These are phyloP conservation scores for Rhynchomys soricoides DNA, from an alignment of 2,113 vertebrate species.

Conservation along the genomic window DNA sequence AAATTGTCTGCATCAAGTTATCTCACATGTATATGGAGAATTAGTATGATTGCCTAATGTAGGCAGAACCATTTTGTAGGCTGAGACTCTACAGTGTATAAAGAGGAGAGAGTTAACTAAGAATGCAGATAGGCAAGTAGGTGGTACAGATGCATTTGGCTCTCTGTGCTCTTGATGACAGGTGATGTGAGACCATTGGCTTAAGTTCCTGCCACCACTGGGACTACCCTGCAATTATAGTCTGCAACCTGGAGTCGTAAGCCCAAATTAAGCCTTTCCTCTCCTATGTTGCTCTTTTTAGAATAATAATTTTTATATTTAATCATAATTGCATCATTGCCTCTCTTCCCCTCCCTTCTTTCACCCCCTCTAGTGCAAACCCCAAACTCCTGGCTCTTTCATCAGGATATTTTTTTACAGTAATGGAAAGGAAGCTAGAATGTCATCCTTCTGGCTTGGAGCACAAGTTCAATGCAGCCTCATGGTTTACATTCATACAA, in stretches of 20 bases:
- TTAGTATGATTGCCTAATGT: not conserved
- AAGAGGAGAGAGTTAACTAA: too few species aligned
- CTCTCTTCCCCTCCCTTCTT: not conserved
- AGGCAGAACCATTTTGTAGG: not conserved
- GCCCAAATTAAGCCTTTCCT: not conserved
- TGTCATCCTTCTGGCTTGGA: conserved; percentile 5
- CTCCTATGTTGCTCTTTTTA: not conserved
- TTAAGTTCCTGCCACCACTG: not conserved
- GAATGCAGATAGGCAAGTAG: not conserved
- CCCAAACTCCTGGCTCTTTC: not conserved
- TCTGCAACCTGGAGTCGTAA: not conserved
- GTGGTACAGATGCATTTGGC: too few species aligned
- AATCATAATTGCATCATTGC: not conserved
- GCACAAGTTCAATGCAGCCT: not conserved
- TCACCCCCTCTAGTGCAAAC: not conserved
- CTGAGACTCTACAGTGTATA: not conserved
- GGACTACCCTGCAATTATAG: not conserved
- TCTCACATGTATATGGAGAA: not conserved
- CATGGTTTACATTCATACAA: conserved; percentile 36
- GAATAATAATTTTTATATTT: not conserved
- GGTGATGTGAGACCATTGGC: too few species aligned
- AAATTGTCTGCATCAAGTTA: not conserved
- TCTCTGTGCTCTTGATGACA: not conserved
- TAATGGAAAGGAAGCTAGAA: not conserved
- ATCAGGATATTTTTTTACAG: not conserved